Evolutionary conservation across 1,140 invertebrate species (phyloP).

Genomic region (Atopsyche davidsoni): DNA sequence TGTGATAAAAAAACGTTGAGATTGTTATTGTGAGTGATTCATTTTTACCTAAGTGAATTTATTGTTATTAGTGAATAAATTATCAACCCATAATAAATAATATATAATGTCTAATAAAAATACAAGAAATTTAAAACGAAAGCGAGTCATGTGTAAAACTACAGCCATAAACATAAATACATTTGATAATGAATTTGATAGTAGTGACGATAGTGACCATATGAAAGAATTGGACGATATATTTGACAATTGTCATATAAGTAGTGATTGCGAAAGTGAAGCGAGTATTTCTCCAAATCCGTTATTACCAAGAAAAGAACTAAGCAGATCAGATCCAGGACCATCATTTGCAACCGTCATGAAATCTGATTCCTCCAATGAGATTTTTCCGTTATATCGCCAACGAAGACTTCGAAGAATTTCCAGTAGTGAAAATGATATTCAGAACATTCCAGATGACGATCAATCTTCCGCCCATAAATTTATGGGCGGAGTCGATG

Average conservation of each 20-base stretch:
- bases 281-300: neutral
- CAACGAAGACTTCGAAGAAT: constrained; percentile 11
- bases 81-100: too few relatives aligned
- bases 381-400: constrained; percentile 24
- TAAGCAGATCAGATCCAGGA: neutral
- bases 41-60: too few relatives aligned
- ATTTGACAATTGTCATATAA: constrained; percentile 12
- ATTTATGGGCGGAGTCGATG: too few relatives aligned
- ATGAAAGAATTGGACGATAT: constrained; percentile 11
- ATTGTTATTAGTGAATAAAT: too few relatives aligned
- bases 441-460: constrained; percentile 12
- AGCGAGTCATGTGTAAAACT: too few relatives aligned
- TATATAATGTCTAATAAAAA: too few relatives aligned
- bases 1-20: too few relatives aligned
- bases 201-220: constrained; percentile 12
- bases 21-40: too few relatives aligned
- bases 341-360: neutral
- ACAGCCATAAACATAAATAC: constrained; percentile 12
- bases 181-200: constrained; percentile 13
- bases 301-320: neutral
- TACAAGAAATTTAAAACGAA: too few relatives aligned
- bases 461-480: constrained; percentile 12
- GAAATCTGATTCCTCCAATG: constrained; percentile 25
- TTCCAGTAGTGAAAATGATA: constrained; percentile 11
- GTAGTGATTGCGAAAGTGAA: constrained; percentile 9